Evolutionary conservation across 2,888 invertebrate species (phyloP).

Genomic region (Dryomyza anilis): DNA sequence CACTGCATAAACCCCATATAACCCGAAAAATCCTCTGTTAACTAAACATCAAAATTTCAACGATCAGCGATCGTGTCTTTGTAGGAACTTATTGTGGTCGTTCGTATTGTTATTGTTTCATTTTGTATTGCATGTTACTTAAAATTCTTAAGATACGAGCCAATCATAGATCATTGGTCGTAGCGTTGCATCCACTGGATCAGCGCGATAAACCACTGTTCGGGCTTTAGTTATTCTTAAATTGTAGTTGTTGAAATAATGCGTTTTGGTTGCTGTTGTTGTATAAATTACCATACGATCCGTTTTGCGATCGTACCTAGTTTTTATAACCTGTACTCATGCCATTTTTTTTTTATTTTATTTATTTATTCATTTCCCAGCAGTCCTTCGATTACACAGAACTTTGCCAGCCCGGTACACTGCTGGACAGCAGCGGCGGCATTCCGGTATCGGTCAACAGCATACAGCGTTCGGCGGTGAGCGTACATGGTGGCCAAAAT

Average conservation of each 20-base stretch:
- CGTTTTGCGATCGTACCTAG: background rate
- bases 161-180: no score
- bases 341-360: constrained; percentile 3
- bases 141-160: no score
- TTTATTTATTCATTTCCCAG: no score
- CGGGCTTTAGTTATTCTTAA: constrained; percentile 3
- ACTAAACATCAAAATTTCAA: constrained; percentile 3
- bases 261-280: constrained; percentile 17
- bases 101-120: no score
- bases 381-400: constrained; percentile 94
- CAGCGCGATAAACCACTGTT: no score
- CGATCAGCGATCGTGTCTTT: no score
- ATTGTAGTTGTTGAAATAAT: background rate
- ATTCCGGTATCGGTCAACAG: constrained; percentile 64
- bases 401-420: constrained; percentile 74
- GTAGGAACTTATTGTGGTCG: no score
- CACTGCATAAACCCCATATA: no score
- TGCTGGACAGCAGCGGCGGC: constrained; percentile 64
- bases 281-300: constrained; percentile 6
- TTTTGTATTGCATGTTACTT: no score
- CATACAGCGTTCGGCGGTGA: constrained; percentile 64
- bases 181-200: background rate
- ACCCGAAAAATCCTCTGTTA: no score
- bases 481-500: constrained; percentile 62
- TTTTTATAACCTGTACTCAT: no score